A percentile compares a stretch with the other conserved stretches of the same genome.
Conservation (phyloP, 1,140 invertebrate species). For the Protaetia brevitarsis region DNA sequence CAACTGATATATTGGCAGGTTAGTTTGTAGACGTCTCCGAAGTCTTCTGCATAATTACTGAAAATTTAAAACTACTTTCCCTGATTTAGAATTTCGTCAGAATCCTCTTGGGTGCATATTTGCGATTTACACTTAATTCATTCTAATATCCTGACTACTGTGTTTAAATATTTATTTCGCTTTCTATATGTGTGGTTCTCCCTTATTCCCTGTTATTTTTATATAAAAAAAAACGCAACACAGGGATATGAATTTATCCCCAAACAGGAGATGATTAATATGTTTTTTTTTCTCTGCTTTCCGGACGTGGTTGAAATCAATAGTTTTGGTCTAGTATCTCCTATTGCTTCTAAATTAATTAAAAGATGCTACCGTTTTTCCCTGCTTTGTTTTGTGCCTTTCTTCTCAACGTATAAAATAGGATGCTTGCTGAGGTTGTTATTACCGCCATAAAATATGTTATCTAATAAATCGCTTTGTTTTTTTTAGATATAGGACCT, state of each 20-base stretch:
- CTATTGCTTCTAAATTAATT: conserved; percentile 14
- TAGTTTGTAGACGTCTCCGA: too few species aligned
- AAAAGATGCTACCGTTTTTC: neutral
- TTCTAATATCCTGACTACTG: too few species aligned
- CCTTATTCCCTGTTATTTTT: neutral
- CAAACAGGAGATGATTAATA: neutral
- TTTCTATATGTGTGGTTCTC: conserved; percentile 1
- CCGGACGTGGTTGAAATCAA: conserved; percentile 3
- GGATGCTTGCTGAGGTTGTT: neutral
- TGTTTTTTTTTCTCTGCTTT: conserved; percentile 16
- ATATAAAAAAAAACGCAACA: neutral
- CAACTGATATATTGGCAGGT: too few species aligned
- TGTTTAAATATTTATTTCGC: too few species aligned
- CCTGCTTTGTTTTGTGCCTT: neutral
- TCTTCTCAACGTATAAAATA: neutral
- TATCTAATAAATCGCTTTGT: too few species aligned
- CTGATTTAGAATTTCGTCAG: too few species aligned
- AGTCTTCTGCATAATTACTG: too few species aligned
- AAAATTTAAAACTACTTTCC: too few species aligned
- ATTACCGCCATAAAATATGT: neutral
- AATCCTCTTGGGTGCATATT: too few species aligned
- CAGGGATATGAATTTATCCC: conserved; percentile 9
- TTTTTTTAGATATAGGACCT: too few species aligned
- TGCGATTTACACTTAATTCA: too few species aligned
- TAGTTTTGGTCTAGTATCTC: neutral